Base-by-base conservation (phyloP, 2,888 invertebrate species). In the Papilio protenor region DNA sequence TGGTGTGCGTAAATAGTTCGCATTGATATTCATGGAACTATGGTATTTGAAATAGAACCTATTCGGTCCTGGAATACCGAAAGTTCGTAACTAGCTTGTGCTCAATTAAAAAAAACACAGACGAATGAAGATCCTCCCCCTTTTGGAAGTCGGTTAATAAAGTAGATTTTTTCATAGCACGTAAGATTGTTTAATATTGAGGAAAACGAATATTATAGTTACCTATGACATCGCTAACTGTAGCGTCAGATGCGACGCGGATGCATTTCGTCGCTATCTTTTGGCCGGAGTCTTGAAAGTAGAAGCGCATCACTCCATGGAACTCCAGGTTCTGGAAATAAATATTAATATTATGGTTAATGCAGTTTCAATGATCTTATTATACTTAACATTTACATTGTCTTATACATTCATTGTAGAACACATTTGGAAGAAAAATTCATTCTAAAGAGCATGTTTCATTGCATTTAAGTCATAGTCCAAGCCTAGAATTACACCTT, bases 211-310 rank as follows among this genome's bases (percentile, higher is more conserved):
- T 55, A 21, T 27, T 27, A 27, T 52, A 79, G 84, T 89, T 84
- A 96, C 97, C 98, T 91, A 99, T 98, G 83, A 99, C 99, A 90
- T 99, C 99, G 90, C 97, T 96, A 81, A 99, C 98, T 64, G 98
- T 99, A 72, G 99, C 99, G 84, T 99, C 98, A 79, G 98, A 99
- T 73, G 99, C 98, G 73, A 99, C 99, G 77, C 99, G 96, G 85
- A 99, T 99, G 93, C 99, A 99, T 95, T 99, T 99, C 71, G 99
- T 99, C 77, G 99, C 98, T 80, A 99, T 99, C 95, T 99, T 99
- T 94, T 99, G 98, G 73, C 99, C 99, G 76, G 98, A 98, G 93
- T 99, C 99, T 97, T 99, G 99, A 92, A 99, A 99, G 95, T 99
- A 99, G 95, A 99, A 99, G 85, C 99, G 97, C 98, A 99, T 99